Conservation (phyloP, 2,113 vertebrate species). For the Aleadryas rufinucha region DNA sequence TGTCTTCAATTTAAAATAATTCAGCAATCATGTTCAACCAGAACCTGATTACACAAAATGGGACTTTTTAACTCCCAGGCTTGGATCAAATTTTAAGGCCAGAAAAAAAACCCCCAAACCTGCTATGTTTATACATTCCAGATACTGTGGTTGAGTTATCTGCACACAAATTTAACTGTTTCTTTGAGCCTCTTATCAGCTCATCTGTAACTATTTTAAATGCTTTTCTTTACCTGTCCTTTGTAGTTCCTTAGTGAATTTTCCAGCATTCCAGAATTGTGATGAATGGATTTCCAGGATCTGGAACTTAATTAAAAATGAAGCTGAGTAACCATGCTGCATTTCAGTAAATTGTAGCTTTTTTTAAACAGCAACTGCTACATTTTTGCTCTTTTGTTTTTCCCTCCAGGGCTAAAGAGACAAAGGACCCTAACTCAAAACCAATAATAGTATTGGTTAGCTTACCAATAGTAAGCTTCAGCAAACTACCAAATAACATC, state of each 20-base stretch:
- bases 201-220: slow-evolving; percentile 61
- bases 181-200: slow-evolving; percentile 70
- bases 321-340: not conserved
- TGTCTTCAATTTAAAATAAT: slow-evolving; percentile 88
- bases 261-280: slow-evolving; percentile 44
- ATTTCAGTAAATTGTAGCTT: not conserved
- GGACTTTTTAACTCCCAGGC: slow-evolving; percentile 82
- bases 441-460: too few species aligned
- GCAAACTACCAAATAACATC: not conserved
- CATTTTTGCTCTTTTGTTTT: not conserved
- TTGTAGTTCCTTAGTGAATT: slow-evolving; percentile 50
- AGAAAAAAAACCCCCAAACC: slow-evolving; percentile 33
- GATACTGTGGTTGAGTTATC: slow-evolving; percentile 70
- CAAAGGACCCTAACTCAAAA: not conserved
- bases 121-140: slow-evolving; percentile 74
- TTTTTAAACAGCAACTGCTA: not conserved
- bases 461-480: not conserved
- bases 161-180: slow-evolving; percentile 69
- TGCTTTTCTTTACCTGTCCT: slow-evolving; percentile 58
- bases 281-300: slow-evolving; percentile 55
- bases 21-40: slow-evolving; percentile 86
- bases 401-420: not conserved
- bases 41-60: slow-evolving; percentile 86
- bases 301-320: slow-evolving; percentile 60
- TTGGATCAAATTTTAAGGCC: slow-evolving; percentile 81